Base-by-base conservation (phyloP, 1,140 invertebrate species). In the Drosophila lini region DNA sequence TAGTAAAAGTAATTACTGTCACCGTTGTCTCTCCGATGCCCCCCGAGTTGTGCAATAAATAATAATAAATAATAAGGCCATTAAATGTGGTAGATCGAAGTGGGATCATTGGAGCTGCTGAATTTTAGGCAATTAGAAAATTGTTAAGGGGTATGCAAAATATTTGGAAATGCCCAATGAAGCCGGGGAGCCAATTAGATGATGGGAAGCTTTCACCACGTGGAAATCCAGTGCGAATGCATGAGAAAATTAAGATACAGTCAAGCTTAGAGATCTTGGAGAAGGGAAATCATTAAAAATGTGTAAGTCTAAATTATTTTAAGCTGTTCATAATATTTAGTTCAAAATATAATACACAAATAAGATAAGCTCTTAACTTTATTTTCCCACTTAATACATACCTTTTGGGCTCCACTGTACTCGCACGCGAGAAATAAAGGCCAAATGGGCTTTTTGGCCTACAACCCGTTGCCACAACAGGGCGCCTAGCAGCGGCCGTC, bases 1-100 rank as follows among this genome's bases (percentile, higher is more conserved):
- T 85, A 85, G 82, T 68, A 69, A 82, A 79, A 69, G 56, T 69
- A 82, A 88, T 88, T 88, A 88, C 62, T 79, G 82, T 79, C 82
- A 76, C 59, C 80, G 62, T 71, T 78, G 74, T 50, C 74, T 60
- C 61, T 71, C 52, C 36, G 76, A 71, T 58, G 16, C 44, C 15
- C 13, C 9, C 38, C n/a, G 40, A 32, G 75, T 82, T 88, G 50
- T 71, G 75, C 70, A 85, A 85, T 75, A 82, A 78, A 82, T 75
- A 83, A 83, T 69, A 53, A 52, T 58, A 75, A 76, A 75, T 75
- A 76, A 76, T 75, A 67, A 55, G 62, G n/a, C 38, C n/a, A 41
- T 67, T 42, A 53, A 74, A 75, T 45, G 31, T 44, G 62, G 38
- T 32, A n/a, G 42, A 47, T 70, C n/a, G 22, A 56, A 61, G n/a